phyloP scores from a whole-genome alignment of 2,113 vertebrate genomes.

The Astatoreochromis straeleni region DNA sequence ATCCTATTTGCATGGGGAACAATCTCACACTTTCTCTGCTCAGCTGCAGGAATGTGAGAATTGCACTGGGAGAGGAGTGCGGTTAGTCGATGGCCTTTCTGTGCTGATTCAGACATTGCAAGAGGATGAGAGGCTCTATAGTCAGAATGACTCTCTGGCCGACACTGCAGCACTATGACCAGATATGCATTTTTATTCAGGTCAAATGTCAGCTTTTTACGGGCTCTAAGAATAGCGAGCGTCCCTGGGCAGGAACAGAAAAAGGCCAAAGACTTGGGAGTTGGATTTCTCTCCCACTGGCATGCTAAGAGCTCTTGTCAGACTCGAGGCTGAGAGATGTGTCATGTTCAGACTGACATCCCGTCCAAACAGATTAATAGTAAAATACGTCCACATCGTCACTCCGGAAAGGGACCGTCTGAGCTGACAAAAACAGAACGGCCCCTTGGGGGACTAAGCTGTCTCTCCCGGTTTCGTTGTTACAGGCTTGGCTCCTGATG shows the following conservation, averaged over 20 bases:
- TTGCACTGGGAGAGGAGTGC: constrained; percentile 26
- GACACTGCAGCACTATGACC: constrained; percentile 1
- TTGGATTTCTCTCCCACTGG: background rate
- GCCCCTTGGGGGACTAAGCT: background rate
- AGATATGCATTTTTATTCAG: constrained; percentile 50
- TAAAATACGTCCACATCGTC: constrained; percentile 2
- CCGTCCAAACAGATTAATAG: constrained; percentile 46
- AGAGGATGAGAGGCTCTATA: constrained; percentile 23
- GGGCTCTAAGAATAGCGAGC: background rate
- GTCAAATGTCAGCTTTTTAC: constrained; percentile 42
- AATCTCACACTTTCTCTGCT: constrained; percentile 50
- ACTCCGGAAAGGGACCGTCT: background rate
- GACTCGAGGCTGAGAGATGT: background rate
- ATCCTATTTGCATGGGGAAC: constrained; percentile 55
- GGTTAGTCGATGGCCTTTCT: constrained; percentile 49
- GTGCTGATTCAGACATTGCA: constrained; percentile 53
- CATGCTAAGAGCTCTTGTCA: background rate
- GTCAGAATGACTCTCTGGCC: constrained; percentile 31
- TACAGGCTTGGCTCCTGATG: constrained; percentile 11
- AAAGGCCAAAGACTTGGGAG: constrained; percentile 17
- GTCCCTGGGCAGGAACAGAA: background rate
- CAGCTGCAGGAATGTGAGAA: constrained; percentile 46
- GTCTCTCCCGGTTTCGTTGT: background rate
- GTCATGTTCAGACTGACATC: constrained; percentile 32
- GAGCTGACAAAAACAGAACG: constrained; percentile 17